phyloP scores from a whole-genome alignment of 2,797 vertebrate genomes.

The Acridotheres tristis region DNA sequence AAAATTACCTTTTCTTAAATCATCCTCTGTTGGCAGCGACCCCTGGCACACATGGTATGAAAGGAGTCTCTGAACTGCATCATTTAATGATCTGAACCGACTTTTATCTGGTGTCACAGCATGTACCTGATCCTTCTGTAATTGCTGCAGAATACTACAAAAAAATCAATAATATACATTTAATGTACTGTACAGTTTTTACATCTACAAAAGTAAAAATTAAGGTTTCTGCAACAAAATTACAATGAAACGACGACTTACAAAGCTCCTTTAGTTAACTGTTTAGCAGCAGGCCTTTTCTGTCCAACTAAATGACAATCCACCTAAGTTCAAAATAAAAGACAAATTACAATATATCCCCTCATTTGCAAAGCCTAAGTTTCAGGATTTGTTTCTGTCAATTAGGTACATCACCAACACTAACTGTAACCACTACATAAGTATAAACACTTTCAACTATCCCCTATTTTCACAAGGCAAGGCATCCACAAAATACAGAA shows the following conservation, averaged over 20 bases:
- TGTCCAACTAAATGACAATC: slow-evolving; percentile 79
- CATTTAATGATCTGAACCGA: slow-evolving; percentile 84
- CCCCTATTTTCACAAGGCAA: not conserved
- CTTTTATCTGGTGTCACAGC: slow-evolving; percentile 84
- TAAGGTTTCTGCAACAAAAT: not conserved
- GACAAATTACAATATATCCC: slow-evolving; percentile 8
- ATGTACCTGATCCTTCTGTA: slow-evolving; percentile 86
- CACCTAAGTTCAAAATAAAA: slow-evolving; percentile 70
- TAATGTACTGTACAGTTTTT: not conserved
- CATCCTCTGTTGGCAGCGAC: slow-evolving; percentile 84
- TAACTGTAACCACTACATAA: not conserved
- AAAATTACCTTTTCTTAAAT: slow-evolving; percentile 87
- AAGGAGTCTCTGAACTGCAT: slow-evolving; percentile 88
- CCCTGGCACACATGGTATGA: slow-evolving; percentile 96
- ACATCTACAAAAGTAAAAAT: not conserved
- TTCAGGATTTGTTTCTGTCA: not conserved
- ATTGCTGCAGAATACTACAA: slow-evolving; percentile 87
- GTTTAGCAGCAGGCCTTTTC: slow-evolving; percentile 87
- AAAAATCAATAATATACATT: not conserved
- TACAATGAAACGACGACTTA: slow-evolving; percentile 75
- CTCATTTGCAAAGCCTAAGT: not conserved
- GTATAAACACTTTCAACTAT: not conserved
- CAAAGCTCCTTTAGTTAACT: slow-evolving; percentile 93
- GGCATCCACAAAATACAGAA: not conserved
- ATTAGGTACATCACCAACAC: not conserved